A percentile compares a stretch with the other conserved stretches of the same genome.
Evolutionary conservation across 2,113 vertebrate genomes (phyloP).

Genomic region (Crotalus helleri): DNA sequence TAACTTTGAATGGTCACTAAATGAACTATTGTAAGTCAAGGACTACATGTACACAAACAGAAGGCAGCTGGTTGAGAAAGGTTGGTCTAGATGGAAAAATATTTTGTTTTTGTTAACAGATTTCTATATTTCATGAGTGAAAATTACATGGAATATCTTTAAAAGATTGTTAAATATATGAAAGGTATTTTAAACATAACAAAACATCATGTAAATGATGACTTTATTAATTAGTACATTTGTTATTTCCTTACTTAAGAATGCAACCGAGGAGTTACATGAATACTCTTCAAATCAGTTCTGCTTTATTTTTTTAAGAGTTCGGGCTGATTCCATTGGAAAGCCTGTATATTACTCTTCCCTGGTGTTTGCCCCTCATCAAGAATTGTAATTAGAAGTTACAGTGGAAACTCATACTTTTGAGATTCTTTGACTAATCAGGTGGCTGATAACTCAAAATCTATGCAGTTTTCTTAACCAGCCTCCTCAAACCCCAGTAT

Average conservation of each 20-base stretch:
- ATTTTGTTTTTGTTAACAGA: background rate
- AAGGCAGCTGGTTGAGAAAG: background rate
- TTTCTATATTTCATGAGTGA: background rate
- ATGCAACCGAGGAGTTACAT: too few relatives aligned
- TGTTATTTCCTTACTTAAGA: background rate
- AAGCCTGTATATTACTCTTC: background rate
- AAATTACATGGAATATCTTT: background rate
- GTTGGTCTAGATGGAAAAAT: background rate
- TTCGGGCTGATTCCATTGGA: background rate
- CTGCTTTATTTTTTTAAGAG: background rate
- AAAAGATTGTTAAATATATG: background rate
- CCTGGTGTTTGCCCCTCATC: background rate
- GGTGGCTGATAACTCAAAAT: background rate
- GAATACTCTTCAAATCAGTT: background rate
- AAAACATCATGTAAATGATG: background rate
- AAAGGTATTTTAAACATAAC: background rate
- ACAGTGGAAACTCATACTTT: background rate
- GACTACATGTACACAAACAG: background rate
- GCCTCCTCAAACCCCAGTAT: background rate
- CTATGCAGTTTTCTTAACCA: background rate
- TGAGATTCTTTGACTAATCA: background rate
- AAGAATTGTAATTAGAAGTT: background rate
- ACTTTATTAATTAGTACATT: background rate
- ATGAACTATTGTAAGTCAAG: background rate
- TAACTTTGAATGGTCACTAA: background rate